Percentiles rank a stretch among this genome's conserved stretches.
Conservation (phyloP, 2,888 invertebrate species). For the Fissipunctia ypsillon region DNA sequence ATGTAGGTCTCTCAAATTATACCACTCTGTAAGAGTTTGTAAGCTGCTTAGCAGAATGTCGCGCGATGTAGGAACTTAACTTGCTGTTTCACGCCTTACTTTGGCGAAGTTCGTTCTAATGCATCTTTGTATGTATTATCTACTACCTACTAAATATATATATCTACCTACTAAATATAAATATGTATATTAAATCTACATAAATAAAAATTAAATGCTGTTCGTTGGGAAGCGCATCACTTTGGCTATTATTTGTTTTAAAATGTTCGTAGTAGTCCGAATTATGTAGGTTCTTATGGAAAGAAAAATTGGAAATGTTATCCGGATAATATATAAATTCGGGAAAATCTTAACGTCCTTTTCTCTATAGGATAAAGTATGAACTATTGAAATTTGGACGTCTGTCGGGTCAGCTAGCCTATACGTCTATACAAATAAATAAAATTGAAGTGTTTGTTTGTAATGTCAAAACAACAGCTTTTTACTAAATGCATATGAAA, state of each 20-base stretch:
- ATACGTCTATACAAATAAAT: too few relatives aligned
- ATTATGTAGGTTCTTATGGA: background rate
- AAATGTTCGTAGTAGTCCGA: background rate
- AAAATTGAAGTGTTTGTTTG: too few relatives aligned
- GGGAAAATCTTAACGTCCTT: background rate
- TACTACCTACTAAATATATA: too few relatives aligned
- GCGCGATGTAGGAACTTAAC: background rate
- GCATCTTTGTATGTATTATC: background rate
- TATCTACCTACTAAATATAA: too few relatives aligned
- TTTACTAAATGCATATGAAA: too few relatives aligned
- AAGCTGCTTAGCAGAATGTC: conserved; percentile 24
- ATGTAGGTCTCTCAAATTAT: background rate
- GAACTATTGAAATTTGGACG: background rate
- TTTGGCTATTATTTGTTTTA: background rate
- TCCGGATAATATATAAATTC: background rate
- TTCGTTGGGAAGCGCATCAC: background rate
- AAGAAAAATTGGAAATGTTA: background rate
- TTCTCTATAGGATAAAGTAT: background rate
- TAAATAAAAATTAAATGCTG: background rate
- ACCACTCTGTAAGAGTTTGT: conserved; percentile 9
- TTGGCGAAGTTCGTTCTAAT: conserved; percentile 5
- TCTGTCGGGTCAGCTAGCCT: background rate
- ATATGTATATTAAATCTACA: background rate
- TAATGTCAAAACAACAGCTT: too few relatives aligned
- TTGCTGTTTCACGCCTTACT: background rate